Percentiles rank a stretch among this genome's conserved stretches.
These are phyloP conservation scores for Adelosebastes latens DNA, from an alignment of 2,797 vertebrate genomes.

Conservation along the genomic window DNA sequence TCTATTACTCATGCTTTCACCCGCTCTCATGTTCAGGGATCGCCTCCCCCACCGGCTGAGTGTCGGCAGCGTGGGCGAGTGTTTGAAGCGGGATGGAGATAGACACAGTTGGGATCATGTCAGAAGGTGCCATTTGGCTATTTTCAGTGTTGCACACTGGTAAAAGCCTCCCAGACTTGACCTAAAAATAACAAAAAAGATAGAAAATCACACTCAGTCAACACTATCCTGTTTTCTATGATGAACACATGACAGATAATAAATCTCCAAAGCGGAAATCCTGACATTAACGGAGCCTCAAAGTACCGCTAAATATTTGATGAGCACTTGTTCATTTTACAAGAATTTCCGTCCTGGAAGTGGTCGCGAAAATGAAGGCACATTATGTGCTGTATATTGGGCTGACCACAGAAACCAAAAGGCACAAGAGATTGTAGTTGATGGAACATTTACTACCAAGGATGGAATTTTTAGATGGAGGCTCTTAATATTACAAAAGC, in stretches of 20 bases:
- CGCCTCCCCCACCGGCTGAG: conserved; percentile 57
- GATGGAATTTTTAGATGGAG: neutral
- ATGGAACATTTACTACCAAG: conserved; percentile 14
- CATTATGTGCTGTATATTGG: conserved; percentile 42
- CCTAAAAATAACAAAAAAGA: conserved; percentile 45
- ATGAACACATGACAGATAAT: conserved; percentile 18
- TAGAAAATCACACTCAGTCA: conserved; percentile 9
- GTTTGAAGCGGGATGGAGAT: conserved; percentile 75
- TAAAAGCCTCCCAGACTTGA: conserved; percentile 56
- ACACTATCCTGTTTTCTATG: neutral
- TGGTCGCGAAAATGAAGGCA: conserved; percentile 36
- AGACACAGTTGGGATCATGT: conserved; percentile 72
- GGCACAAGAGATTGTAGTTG: neutral
- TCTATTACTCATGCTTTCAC: conserved; percentile 56
- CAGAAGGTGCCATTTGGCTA: conserved; percentile 53
- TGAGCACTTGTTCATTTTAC: conserved; percentile 61
- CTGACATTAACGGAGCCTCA: conserved; percentile 28
- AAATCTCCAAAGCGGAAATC: conserved; percentile 25
- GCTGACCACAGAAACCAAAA: conserved; percentile 19
- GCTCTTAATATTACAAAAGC: neutral
- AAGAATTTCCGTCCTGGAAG: conserved; percentile 63
- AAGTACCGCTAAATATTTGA: conserved; percentile 71
- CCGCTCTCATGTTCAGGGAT: conserved; percentile 69
- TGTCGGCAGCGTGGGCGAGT: conserved; percentile 60
- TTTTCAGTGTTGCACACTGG: conserved; percentile 57